Base-by-base conservation (phyloP, 2,888 invertebrate genomes). In the Tanypteryx hageni region DNA sequence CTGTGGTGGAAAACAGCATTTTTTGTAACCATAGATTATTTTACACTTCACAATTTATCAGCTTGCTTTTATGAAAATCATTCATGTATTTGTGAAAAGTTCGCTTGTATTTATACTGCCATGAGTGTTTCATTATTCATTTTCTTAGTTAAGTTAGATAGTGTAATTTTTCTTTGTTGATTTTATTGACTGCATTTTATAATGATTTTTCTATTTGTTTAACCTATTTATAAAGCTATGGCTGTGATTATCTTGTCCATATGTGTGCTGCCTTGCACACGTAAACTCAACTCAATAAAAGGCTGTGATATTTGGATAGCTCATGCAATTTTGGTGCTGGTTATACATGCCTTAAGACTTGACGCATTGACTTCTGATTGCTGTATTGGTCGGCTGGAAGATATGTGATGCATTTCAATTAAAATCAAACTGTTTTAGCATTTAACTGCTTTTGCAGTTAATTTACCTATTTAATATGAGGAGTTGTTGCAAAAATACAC, bases 291-390 rank as follows among this genome's bases (percentile, higher is more conserved):
- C 27, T 22, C 76, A 76, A 76, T 22, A 3, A 76, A 76, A 27
- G 76, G 76, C 76, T 76, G 76, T 76, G 76, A 76, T 13, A 4
- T 76, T 22, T 27, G 22, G 22, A 27, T 27, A 76, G 76, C 13
- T 76, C 27, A 18, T 68, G 68, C 68, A 68, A 68, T 76, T 4
- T 27, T 76, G 76, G 76, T 76, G 76, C 76, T 76, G 76, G 76
- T 27, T 27, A 76, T 76, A 27, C 76, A 76, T 76, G 76, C 76
- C 10, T 11, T 22, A 22, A 76, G 3, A 76, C 22, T 76, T 76
- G 11, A 59, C n/a, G 44, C 44, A 5, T 44, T 44, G 44, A 3
- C 44, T 44, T 44, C 44, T 44, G 44, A 1, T 44, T 44, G 44
- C 5, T 5, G 1, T n/a, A n/a, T 44, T 5, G 3, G 44, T 5